Evolutionary conservation across 2,113 vertebrate genomes (phyloP), one percentile per base, ranked within the genome.

Genomic region (Megaceryle torquata): DNA sequence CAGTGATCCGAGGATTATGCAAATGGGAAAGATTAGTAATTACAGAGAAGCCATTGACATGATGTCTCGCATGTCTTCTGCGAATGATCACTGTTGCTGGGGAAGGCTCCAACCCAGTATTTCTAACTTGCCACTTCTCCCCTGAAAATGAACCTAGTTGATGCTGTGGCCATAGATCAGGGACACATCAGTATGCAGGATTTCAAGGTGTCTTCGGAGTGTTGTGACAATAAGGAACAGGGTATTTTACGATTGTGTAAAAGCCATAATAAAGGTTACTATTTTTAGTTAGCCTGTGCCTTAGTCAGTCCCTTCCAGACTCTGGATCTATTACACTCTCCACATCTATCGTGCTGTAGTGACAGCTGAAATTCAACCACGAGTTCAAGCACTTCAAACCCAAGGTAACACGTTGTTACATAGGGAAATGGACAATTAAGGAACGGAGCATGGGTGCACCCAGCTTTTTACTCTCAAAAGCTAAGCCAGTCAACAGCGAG

Each of bases 401-500:
- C n/a, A 35, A 53, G 0, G 5, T 35, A 78, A 81, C 2, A 5
- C 7, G 48, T 22, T 70, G 54, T 67, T 70, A 46, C 10, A 1
- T 11, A 59, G 17, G 13, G 46, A 91, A 94, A 46, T 0, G 5
- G 50, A 59, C 8, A 44, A 77, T 48, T 69, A 44, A 60, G 54
- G 33, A 76, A 83, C 0, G 0, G 54, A 75, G 57, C 10, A 15
- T 9, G 28, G 15, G 3, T 11, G 24, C 56, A 53, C 5, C 7
- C 17, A 24, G 5, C 6, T 18, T 84, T 84, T 81, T 63, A 59
- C 15, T 75, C 60, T 54, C 15, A 51, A 81, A 70, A 63, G 8
- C 25, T 33, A 75, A 46, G 5, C 8, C 21, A 70, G 13, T 5
- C 19, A 59, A 41, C 57, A 59, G 21, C 17, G 33, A 82, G n/a